Percentiles rank a stretch among this genome's conserved stretches.
Evolutionary conservation across 2,888 invertebrate genomes (phyloP).

Genomic region (Lepetodrilus schrolli): DNA sequence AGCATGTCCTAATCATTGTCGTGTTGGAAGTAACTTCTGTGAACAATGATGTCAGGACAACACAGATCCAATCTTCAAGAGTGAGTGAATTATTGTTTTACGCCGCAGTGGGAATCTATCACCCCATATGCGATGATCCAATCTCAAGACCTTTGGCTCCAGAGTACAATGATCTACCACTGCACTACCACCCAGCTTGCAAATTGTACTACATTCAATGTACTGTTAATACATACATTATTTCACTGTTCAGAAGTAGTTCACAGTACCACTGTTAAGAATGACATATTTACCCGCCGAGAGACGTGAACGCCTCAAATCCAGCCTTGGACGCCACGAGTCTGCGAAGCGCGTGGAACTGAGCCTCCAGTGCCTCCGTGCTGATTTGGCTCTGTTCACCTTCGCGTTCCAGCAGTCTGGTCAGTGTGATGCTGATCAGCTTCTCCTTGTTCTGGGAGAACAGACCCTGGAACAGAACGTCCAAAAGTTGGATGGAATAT

Average conservation of each 20-base stretch:
- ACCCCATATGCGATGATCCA: not conserved
- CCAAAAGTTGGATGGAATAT: no score
- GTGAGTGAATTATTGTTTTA: no score
- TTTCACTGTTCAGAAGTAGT: not conserved
- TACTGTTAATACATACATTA: not conserved
- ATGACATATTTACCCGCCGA: constrained; percentile 82
- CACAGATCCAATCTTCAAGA: no score
- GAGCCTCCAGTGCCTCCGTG: constrained; percentile 87
- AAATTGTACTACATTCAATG: not conserved
- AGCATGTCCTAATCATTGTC: no score
- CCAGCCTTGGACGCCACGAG: constrained; percentile 98
- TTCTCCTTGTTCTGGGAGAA: constrained; percentile 98
- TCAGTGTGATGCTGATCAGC: constrained; percentile 92
- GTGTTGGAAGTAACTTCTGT: no score
- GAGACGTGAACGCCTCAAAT: constrained; percentile 93
- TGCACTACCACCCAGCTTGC: not conserved
- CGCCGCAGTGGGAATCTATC: no score
- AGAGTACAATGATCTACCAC: no score
- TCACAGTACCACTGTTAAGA: no score
- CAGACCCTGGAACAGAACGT: constrained; percentile 87
- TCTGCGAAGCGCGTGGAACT: constrained; percentile 94
- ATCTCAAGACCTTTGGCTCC: not conserved
- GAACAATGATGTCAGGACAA: no score
- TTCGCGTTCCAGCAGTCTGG: constrained; percentile 85
- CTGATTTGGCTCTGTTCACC: constrained; percentile 72